phyloP scores from a whole-genome alignment of 1,140 invertebrate species.

The Marisa cornuarietis region DNA sequence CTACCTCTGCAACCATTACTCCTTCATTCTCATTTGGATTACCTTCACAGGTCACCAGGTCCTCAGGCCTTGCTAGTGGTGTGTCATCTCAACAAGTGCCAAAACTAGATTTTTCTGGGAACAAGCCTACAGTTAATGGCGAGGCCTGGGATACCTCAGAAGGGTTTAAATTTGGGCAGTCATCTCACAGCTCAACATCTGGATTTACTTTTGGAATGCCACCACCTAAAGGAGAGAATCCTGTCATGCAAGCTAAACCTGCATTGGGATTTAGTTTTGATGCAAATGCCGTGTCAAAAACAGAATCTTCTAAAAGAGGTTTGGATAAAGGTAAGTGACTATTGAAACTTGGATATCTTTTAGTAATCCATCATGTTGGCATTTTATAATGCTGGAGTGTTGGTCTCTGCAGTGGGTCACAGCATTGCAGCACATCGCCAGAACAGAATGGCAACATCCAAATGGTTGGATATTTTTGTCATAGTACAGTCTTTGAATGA shows the following conservation, averaged over 20 bases:
- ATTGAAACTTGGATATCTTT: no score
- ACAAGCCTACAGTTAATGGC: slow-evolving; percentile 17
- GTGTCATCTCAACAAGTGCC: not conserved
- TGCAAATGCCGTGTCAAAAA: not conserved
- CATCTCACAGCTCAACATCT: not conserved
- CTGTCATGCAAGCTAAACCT: not conserved
- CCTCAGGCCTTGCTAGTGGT: not conserved
- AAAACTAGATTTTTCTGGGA: not conserved
- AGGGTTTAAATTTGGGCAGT: slow-evolving; percentile 10
- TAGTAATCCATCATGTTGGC: no score
- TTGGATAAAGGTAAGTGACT: slow-evolving; percentile 4
- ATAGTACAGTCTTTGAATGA: no score
- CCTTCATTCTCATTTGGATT: not conserved
- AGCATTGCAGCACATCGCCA: no score
- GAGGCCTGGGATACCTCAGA: not conserved
- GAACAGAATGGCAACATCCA: no score
- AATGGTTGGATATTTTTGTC: no score
- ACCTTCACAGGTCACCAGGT: not conserved
- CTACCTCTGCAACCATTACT: not conserved
- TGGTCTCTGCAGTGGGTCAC: no score
- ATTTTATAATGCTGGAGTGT: no score
- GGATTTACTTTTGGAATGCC: not conserved
- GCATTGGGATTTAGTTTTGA: not conserved
- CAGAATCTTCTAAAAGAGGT: not conserved
- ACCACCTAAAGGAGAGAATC: not conserved